phyloP scores from a whole-genome alignment of 2,797 vertebrate genomes.

The Syngnathus acus region DNA sequence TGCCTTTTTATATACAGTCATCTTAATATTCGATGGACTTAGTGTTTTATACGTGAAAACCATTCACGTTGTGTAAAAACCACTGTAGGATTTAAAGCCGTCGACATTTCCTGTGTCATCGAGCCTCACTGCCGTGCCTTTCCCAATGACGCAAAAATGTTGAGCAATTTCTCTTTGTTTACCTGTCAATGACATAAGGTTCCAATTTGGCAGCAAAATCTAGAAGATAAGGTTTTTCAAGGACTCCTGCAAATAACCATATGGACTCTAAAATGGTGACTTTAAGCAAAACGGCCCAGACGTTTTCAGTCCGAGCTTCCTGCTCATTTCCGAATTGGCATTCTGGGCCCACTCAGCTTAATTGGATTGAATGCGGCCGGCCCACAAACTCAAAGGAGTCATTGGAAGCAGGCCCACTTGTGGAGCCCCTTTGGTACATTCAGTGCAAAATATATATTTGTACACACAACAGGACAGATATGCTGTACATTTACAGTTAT shows the following conservation, averaged over 20 bases:
- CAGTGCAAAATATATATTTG: slow-evolving; percentile 86
- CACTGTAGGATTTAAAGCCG: not conserved
- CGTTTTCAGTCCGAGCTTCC: too few relatives aligned
- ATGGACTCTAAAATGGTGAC: not conserved
- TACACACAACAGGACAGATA: slow-evolving; percentile 72
- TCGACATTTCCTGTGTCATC: not conserved
- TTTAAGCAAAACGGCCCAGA: not conserved
- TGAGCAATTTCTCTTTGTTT: not conserved
- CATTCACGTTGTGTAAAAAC: not conserved
- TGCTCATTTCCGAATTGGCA: too few relatives aligned
- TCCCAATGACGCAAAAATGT: not conserved
- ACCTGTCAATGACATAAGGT: not conserved
- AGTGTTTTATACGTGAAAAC: too few relatives aligned
- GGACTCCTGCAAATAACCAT: not conserved
- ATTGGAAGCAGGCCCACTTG: slow-evolving; percentile 40
- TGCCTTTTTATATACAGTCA: too few relatives aligned
- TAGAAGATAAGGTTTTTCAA: not conserved
- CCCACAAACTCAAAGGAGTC: slow-evolving; percentile 12
- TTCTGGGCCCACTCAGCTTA: too few relatives aligned
- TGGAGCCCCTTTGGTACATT: slow-evolving; percentile 86
- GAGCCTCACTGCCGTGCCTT: not conserved
- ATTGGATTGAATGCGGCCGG: too few relatives aligned
- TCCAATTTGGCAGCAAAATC: not conserved
- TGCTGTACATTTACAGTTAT: slow-evolving; percentile 64
- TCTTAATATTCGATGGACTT: too few relatives aligned